These are phyloP conservation scores for Euspilapteryx auroguttella DNA, from an alignment of 2,888 invertebrate genomes.

Conservation along the genomic window DNA sequence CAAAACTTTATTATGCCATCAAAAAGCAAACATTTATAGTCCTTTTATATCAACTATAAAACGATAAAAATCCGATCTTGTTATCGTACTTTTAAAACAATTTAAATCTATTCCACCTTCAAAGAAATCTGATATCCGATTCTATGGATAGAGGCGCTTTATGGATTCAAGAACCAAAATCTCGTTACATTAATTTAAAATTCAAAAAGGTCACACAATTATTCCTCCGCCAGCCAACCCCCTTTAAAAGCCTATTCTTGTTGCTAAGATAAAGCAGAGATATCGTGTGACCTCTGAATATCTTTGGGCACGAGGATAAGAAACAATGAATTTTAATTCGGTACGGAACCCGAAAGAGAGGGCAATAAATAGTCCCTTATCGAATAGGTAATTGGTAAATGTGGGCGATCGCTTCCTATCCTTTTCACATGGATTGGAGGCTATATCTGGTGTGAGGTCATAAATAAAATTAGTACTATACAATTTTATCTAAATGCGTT, in stretches of 20 bases:
- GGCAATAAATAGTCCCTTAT: slow-evolving; percentile 49
- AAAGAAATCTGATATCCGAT: slow-evolving; percentile 19
- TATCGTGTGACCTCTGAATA: slow-evolving; percentile 47
- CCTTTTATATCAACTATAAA: slow-evolving; percentile 20
- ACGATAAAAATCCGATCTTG: slow-evolving; percentile 19
- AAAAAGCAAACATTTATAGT: slow-evolving; percentile 17
- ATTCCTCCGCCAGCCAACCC: slow-evolving; percentile 23
- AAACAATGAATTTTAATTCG: slow-evolving; percentile 59
- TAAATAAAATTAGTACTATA: slow-evolving; percentile 4
- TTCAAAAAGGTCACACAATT: slow-evolving; percentile 39
- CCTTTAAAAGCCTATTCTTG: slow-evolving; percentile 57
- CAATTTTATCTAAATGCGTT: too few relatives aligned
- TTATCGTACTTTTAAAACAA: slow-evolving; percentile 23
- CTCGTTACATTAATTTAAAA: slow-evolving; percentile 16
- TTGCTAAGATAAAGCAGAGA: slow-evolving; percentile 44
- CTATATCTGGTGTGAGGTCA: slow-evolving; percentile 6
- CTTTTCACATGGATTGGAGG: too few relatives aligned
- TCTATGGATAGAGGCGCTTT: slow-evolving; percentile 11
- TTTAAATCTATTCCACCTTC: slow-evolving; percentile 17
- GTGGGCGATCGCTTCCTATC: slow-evolving; percentile 40
- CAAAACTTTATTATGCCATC: slow-evolving; percentile 7
- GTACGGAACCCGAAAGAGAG: slow-evolving; percentile 18
- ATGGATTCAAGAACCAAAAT: neutral
- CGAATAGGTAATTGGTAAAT: slow-evolving; percentile 52
- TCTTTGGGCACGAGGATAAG: slow-evolving; percentile 47